These are phyloP conservation scores for Argyresthia albistria DNA, from an alignment of 2,888 invertebrate species.

Conservation along the genomic window DNA sequence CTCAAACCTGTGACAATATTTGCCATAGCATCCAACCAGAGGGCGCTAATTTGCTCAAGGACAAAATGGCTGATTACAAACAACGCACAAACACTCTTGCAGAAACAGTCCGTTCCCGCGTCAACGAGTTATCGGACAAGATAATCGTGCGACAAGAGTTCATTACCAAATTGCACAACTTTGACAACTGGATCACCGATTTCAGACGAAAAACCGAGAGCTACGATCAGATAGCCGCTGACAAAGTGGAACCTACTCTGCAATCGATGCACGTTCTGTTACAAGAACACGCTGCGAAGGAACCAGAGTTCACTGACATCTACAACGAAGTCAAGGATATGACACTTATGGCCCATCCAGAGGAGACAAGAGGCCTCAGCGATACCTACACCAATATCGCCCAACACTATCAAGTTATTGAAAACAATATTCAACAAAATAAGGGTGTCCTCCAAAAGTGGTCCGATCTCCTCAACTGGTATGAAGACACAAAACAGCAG, in stretches of 20 bases:
- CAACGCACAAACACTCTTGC: constrained; percentile 81
- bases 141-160: constrained; percentile 88
- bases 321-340: constrained; percentile 88
- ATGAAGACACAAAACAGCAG: constrained; percentile 84
- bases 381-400: constrained; percentile 84
- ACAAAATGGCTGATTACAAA: constrained; percentile 82
- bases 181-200: constrained; percentile 85
- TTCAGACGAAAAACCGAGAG: constrained; percentile 80
- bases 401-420: constrained; percentile 83
- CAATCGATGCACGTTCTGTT: constrained; percentile 85
- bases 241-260: constrained; percentile 84
- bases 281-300: constrained; percentile 89
- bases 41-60: constrained; percentile 80
- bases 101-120: constrained; percentile 81
- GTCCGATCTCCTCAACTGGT: constrained; percentile 87
- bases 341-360: constrained; percentile 77
- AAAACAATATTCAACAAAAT: constrained; percentile 81
- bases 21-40: constrained; percentile 84
- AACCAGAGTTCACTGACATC: constrained; percentile 82
- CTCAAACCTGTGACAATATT: constrained; percentile 85
- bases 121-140: constrained; percentile 86
- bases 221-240: constrained; percentile 85
- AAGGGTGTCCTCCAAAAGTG: constrained; percentile 84
- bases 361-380: constrained; percentile 81
- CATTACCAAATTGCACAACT: constrained; percentile 82